Evolutionary conservation across 2,888 invertebrate genomes (phyloP), one percentile per base, ranked within the genome.

Genomic region (Xestobium rufovillosum): DNA sequence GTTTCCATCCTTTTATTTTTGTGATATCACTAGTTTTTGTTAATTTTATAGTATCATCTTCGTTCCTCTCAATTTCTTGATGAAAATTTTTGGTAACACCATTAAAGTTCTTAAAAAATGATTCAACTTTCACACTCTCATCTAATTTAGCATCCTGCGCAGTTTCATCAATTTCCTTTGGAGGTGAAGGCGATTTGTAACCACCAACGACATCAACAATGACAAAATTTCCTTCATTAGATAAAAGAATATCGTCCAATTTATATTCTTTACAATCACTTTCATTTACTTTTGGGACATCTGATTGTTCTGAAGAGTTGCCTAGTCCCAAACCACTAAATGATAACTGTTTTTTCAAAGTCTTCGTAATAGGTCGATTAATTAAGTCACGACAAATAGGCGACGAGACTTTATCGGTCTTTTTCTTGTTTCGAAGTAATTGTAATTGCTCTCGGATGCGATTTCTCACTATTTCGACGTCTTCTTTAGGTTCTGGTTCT

Each of bases 81-180:
- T 8, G 10, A 4, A 19, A 4, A 3, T 23, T 9, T 3, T 15
- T 25, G 26, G 26, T 15, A 35, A n/a, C n/a, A n/a, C n/a, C n/a
- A n/a, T n/a, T n/a, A n/a, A n/a, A n/a, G n/a, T n/a, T n/a, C n/a
- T n/a, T n/a, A n/a, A n/a, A 6, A 19, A 6, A n/a, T n/a, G 16
- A 9, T 17, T 34, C 15, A n/a, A 25, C 23, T 26, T 36, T 30
- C 3, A 14, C n/a, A 26, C 10, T 17, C 42, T 63, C 60, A 42
- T 61, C 63, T 39, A 61, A 61, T 42, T 63, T 59, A 28, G 61
- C 61, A 26, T 63, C 63, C 13, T 65, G 63, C 11, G 62, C 60
- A 42, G 64, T 63, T 53, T 63, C 62, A 52, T 63, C 62, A 50
- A 61, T 64, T 26, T 62, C 12, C 27, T 11, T 12, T 34, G 41